Evolutionary conservation across 2,113 vertebrate genomes (phyloP), one percentile per base, ranked within the genome.

Genomic region (Oryzias celebensis): DNA sequence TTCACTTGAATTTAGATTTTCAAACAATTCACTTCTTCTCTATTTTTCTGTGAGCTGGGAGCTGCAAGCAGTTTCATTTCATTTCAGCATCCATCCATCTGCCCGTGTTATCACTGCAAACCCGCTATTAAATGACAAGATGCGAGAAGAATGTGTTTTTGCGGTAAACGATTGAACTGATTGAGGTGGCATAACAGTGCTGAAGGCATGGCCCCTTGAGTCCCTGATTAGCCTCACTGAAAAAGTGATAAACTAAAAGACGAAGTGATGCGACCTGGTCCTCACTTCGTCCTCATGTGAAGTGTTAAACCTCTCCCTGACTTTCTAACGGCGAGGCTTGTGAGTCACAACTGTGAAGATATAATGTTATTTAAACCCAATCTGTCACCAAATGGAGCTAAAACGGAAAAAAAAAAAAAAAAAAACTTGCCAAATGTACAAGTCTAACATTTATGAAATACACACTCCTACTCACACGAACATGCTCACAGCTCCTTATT

Each of bases 331-430:
- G 68, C 36, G 49, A 68, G 66, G 69, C 80, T 58, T 80, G 78
- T 79, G 86, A 90, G 84, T 89, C 81, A 88, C 83, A 90, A 84
- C 84, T 89, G 86, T 84, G 85, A 89, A 89, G 64, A 85, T 77
- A 66, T 78, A 77, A 87, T 82, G 81, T 82, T 85, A 86, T 85
- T 89, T 85, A 87, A 89, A 85, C 71, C 81, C 84, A 80, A 89
- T 85, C 85, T 90, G 86, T 84, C 81, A 84, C 78, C 87, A 84
- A 84, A 75, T 75, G 78, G 82, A 87, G 77, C 20, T 20, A 20
- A 20, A 20, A 20, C 20, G 20, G n/a, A n/a, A 65, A 74, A 73
- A 66, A 76, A 75, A 77, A 68, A 71, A 75, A 75, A 78, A 73
- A 36, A 71, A 48, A 13, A 62, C 84, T 82, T 84, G 84, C 87